Conservation (phyloP, 1,140 invertebrate genomes). For the Zaprionus kolodkinae region DNA sequence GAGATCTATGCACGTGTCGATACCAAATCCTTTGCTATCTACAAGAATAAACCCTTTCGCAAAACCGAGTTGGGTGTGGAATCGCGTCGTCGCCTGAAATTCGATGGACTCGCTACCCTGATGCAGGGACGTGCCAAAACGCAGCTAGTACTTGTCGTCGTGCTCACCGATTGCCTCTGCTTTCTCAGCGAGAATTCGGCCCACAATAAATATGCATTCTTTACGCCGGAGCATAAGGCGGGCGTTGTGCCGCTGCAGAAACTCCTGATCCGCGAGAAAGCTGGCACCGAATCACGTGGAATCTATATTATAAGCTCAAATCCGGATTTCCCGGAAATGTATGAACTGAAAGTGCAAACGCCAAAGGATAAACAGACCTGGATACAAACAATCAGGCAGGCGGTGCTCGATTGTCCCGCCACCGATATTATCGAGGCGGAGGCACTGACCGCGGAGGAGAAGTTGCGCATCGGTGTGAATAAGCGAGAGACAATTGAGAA, state of each 20-base stretch:
- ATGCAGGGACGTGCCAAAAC: slow-evolving; percentile 94
- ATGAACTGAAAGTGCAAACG: slow-evolving; percentile 95
- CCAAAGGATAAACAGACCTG: slow-evolving; percentile 95
- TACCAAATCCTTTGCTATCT: slow-evolving; percentile 94
- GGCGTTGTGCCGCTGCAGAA: slow-evolving; percentile 96
- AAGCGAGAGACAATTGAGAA: slow-evolving; percentile 88
- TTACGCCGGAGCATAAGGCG: slow-evolving; percentile 94
- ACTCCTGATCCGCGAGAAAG: slow-evolving; percentile 95
- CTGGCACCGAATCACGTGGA: slow-evolving; percentile 92
- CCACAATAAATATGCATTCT: slow-evolving; percentile 92
- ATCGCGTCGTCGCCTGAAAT: slow-evolving; percentile 92
- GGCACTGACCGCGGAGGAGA: slow-evolving; percentile 89
- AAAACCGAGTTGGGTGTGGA: slow-evolving; percentile 95
- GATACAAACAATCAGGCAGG: slow-evolving; percentile 93
- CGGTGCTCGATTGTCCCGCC: slow-evolving; percentile 89
- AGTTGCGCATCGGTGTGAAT: slow-evolving; percentile 89
- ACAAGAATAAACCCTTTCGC: slow-evolving; percentile 94
- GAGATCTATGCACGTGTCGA: slow-evolving; percentile 97
- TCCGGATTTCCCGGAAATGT: slow-evolving; percentile 96
- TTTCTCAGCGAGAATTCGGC: slow-evolving; percentile 93
- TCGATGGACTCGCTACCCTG: slow-evolving; percentile 92
- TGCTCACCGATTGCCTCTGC: slow-evolving; percentile 95
- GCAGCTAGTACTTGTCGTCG: slow-evolving; percentile 93
- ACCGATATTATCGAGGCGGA: slow-evolving; percentile 87
- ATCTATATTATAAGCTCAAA: slow-evolving; percentile 96